Base-by-base conservation (phyloP, 2,888 invertebrate species). In the Lamellibrachia satsuma region DNA sequence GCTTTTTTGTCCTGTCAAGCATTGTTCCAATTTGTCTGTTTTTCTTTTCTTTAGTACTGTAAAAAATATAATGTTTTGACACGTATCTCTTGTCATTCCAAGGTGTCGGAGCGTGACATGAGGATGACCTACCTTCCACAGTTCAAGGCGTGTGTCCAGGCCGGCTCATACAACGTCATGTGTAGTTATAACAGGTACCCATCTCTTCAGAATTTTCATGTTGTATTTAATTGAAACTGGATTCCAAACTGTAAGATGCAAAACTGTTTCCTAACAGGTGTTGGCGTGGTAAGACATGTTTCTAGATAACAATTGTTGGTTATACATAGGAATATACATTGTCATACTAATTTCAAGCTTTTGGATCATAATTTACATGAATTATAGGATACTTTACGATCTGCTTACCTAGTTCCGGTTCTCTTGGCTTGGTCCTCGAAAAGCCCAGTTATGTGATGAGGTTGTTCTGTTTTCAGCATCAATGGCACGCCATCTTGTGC, bases 161-260 rank as follows among this genome's bases (percentile, higher is more conserved):
- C 95, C 3, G 96, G 96, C 2, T 94, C 95, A 0, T 95, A 94
- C 93, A 95, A 95, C 90, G 93, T 96, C n/a, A 96, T 96, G 95
- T 96, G 96, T 94, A 96, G 96, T 92, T 96, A 95, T 93, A 96
- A 96, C 94, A 95, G 95, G 95, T 96, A 93, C 7, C 93, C 39
- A 39, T 39, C 39, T 39, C 39, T 39, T 39, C 39, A 39, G 39
- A 39, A 39, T 39, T 39, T 39, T 39, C 39, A 39, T 39, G 0
- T 39, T 39, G 39, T 39, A 39, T 39, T 39, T 39, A 39, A 39
- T 39, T 39, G 39, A 39, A 39, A 39, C 39, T 39, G 39, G 39
- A 39, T 39, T 39, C 39, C 39, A 39, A 39, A 39, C 39, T 39
- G 39, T 39, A 39, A 39, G 39, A 39, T 39, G 39, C 39, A 39